Evolutionary conservation across 2,113 vertebrate species (phyloP), one percentile per base, ranked within the genome.

Genomic region (Phyllopteryx taeniolatus): DNA sequence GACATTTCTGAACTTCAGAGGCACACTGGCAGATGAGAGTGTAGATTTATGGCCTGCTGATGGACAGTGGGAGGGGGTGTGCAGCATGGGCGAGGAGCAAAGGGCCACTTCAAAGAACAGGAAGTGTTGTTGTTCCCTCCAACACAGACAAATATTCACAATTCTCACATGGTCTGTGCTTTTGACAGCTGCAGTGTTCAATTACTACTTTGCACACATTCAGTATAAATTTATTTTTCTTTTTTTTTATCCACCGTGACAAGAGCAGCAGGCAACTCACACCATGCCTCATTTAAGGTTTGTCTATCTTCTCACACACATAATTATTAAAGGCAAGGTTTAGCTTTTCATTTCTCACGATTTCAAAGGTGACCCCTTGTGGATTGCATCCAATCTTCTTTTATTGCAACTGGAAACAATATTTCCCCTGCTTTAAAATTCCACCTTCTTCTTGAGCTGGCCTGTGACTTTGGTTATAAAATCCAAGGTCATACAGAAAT

Each of bases 1-100:
- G 65, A 72, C 86, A 91, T 91, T 92, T 86, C 83, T 87, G 71
- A 83, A 88, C 88, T 88, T 90, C 89, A 89, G 87, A 92, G 89
- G 76, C 84, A 68, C 78, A 72, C 71, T 67, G 72, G 83, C 82
- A 83, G 86, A 87, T 75, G 86, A 84, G 79, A 80, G 78, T 54
- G 60, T 22, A 74, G 86, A 92, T 91, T 90, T 90, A 90, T 86
- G 85, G 71, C 78, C 83, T 72, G 84, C 81, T 90, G 89, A 90
- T 72, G 80, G 83, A 84, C 82, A 46, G 72, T 13, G 69, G 60
- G 67, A 75, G 71, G 60, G 70, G 62, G 47, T 35, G 68, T 0
- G 5, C 57, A 49, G 68, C 15, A 42, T 59, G 66, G 47, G 33
- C 8, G 71, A 75, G 62, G 77, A 71, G 78, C 79, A 62, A 69